These are phyloP conservation scores for Neolamprologus modestus DNA, from an alignment of 2,113 vertebrate genomes.

Conservation along the genomic window DNA sequence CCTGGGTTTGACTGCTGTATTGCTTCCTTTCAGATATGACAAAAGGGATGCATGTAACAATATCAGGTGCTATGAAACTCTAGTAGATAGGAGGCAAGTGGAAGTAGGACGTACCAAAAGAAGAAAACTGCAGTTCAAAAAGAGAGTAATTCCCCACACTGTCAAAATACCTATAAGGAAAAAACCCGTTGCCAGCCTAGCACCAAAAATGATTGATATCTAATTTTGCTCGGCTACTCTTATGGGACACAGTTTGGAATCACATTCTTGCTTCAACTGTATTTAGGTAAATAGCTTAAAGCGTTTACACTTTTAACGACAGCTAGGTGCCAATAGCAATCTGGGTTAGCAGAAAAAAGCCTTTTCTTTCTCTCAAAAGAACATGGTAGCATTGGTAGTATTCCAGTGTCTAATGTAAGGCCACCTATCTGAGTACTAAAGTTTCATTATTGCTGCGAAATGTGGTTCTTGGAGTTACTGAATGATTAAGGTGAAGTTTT, in stretches of 20 bases:
- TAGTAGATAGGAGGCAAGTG: neutral
- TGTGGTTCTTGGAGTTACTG: neutral
- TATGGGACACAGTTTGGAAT: neutral
- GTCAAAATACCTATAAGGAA: neutral
- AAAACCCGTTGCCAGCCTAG: neutral
- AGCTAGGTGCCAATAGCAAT: neutral
- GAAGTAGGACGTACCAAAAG: neutral
- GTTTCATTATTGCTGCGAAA: neutral
- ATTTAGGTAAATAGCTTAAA: neutral
- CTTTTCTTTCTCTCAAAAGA: neutral
- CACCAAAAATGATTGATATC: neutral
- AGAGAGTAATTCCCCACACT: neutral
- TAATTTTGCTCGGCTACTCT: neutral
- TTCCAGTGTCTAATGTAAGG: neutral
- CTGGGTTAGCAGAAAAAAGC: neutral
- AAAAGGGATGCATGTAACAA: neutral
- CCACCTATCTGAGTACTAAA: neutral
- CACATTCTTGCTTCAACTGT: neutral
- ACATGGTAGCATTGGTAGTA: neutral
- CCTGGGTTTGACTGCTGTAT: neutral
- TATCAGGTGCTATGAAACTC: neutral
- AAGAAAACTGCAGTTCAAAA: neutral
- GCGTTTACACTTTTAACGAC: neutral
- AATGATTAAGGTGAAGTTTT: neutral
- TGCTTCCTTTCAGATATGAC: neutral